Base-by-base conservation (phyloP, 2,113 vertebrate species). In the Nothocercus julius region DNA sequence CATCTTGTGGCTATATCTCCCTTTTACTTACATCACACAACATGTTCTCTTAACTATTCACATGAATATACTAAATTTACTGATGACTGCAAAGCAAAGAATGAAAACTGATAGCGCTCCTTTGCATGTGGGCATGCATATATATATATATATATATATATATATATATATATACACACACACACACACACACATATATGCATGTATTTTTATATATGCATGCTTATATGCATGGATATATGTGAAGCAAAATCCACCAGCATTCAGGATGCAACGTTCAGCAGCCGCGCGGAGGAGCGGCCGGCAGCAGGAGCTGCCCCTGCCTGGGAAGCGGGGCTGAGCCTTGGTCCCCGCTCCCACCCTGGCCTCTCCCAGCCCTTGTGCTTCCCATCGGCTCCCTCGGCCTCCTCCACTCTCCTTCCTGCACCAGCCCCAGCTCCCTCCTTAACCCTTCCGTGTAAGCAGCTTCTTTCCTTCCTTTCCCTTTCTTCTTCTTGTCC, bases 51-150 rank as follows among this genome's bases (percentile, higher is more conserved):
- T 93, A 70, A 89, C 96, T 92, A 95, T 97, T 95, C 92, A 96
- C 95, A 85, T 88, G 94, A 97, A 97, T 80, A 91, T 82, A 92
- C 95, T 86, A 88, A 97, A 97, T 90, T 94, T 95, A 95, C 96
- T 67, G 90, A 97, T 51, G 84, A 87, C 91, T 92, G 75, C 63
- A 85, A 92, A 93, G 82, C 6, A 7, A 93, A 91, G 90, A 67
- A 91, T 94, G 89, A 95, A 93, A 92, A 89, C 61, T 84, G 82
- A 77, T 70, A 67, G 82, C 72, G 83, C 40, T 38, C 81, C 76
- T 51, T 74, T 1, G 0, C 64, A 56, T 90, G 90, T 77, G 89
- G 82, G 85, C 53, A 82, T 68, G 7, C 34, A 62, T 83, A 22
- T 74, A 45, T 74, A 25, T 77, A 25, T 27, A 18, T 13, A 47